These are phyloP conservation scores for Zaprionus lachaisei DNA, from an alignment of 1,140 invertebrate species.

Conservation along the genomic window DNA sequence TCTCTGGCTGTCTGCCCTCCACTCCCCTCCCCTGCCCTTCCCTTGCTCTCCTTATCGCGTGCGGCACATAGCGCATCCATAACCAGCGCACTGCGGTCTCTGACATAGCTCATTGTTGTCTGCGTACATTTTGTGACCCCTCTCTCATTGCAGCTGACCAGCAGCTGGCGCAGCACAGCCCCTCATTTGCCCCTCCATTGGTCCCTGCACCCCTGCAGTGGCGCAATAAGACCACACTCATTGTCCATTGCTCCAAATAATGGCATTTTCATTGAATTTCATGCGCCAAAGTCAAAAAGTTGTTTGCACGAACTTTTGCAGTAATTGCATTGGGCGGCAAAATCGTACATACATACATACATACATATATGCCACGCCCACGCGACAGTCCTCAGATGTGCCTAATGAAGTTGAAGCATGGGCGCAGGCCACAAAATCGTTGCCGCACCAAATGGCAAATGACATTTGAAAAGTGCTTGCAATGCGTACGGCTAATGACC, in stretches of 20 bases:
- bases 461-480: constrained; percentile 81
- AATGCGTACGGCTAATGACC: constrained; percentile 79
- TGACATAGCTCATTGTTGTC: constrained; percentile 72
- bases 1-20: not conserved
- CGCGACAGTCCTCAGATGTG: constrained; percentile 17
- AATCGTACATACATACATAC: not conserved
- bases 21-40: not conserved
- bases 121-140: constrained; percentile 29
- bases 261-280: constrained; percentile 81
- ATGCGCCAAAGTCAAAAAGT: constrained; percentile 80
- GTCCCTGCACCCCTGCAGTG: not conserved
- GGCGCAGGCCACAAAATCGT: constrained; percentile 56
- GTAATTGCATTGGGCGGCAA: constrained; percentile 69
- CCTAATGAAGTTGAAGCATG: constrained; percentile 65
- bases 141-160: not conserved
- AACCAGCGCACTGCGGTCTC: constrained; percentile 39
- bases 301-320: constrained; percentile 77
- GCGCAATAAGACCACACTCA: constrained; percentile 23
- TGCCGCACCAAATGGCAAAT: constrained; percentile 66
- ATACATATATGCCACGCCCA: constrained; percentile 4
- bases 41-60: not conserved
- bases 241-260: constrained; percentile 70
- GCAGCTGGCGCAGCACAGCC: not conserved
- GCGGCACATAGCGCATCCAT: constrained; percentile 17
- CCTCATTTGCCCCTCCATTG: not conserved